Evolutionary conservation across 2,113 vertebrate species (phyloP).

Genomic region (Epinephelus moara): DNA sequence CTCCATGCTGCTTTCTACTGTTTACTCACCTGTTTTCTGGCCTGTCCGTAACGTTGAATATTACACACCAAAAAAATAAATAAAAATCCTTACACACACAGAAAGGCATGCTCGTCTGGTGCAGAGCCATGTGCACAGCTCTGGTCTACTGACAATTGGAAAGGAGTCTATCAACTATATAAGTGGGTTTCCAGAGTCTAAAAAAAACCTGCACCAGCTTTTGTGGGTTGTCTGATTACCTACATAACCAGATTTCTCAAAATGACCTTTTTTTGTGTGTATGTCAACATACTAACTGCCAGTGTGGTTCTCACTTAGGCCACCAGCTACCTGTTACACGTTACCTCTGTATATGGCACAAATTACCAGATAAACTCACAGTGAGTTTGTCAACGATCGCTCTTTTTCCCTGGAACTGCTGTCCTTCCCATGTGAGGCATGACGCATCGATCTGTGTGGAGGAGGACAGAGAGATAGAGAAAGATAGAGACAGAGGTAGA

Average conservation of each 20-base stretch:
- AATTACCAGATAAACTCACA: conserved; percentile 82
- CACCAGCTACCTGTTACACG: background rate
- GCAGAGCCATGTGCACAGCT: no score
- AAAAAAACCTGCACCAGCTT: no score
- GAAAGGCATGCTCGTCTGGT: no score
- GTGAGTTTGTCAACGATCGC: conserved; percentile 97
- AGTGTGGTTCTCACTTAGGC: background rate
- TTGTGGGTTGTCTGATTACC: background rate
- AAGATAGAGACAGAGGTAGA: no score
- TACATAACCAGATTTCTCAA: background rate
- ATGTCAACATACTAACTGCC: background rate
- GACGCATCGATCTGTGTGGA: conserved; percentile 92
- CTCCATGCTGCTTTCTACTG: no score
- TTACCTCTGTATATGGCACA: background rate
- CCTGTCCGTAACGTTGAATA: no score
- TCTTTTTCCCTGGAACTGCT: conserved; percentile 97
- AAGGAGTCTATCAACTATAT: no score
- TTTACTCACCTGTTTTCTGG: no score
- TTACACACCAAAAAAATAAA: no score
- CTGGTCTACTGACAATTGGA: no score
- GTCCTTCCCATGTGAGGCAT: conserved; percentile 99
- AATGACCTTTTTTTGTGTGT: background rate
- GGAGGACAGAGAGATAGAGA: background rate
- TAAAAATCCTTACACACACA: no score
- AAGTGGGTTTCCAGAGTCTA: no score